Evolutionary conservation across 1,140 invertebrate species (phyloP).

Genomic region (Nasonia vitripennis): DNA sequence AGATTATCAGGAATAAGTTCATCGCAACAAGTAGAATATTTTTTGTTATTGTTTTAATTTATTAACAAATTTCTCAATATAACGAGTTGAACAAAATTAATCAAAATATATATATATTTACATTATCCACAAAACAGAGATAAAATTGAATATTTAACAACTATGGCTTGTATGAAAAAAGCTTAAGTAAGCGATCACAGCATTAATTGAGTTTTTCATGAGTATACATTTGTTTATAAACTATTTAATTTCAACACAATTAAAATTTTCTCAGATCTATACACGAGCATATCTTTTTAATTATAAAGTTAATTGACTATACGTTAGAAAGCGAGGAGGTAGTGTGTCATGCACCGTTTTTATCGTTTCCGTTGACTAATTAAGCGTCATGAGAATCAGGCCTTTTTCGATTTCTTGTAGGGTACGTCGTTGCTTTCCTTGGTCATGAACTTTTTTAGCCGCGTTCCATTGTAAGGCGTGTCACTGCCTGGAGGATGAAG

Average conservation of each 20-base stretch:
- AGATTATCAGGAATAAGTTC: background rate
- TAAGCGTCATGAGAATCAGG: background rate
- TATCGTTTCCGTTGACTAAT: background rate
- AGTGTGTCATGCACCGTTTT: conserved; percentile 33
- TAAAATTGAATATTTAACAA: conserved; percentile 22
- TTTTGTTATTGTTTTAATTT: conserved; percentile 41
- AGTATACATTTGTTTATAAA: background rate
- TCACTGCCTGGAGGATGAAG: conserved; percentile 80
- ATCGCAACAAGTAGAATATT: background rate
- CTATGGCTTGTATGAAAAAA: conserved; percentile 15
- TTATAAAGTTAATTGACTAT: conserved; percentile 32
- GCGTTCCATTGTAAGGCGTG: conserved; percentile 73
- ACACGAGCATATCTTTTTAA: background rate
- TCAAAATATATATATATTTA: conserved; percentile 32
- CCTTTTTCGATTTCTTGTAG: conserved; percentile 32
- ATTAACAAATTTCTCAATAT: conserved; percentile 25
- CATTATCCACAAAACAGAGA: conserved; percentile 12
- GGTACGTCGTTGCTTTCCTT: conserved; percentile 30
- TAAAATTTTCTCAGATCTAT: conserved; percentile 16
- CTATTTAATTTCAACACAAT: conserved; percentile 7
- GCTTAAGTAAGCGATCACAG: conserved; percentile 36
- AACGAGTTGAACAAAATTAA: conserved; percentile 27
- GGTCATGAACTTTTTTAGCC: conserved; percentile 73
- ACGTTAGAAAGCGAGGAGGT: conserved; percentile 39
- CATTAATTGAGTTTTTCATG: conserved; percentile 39